Conservation (phyloP, 2,113 vertebrate species). For the Jaculus jaculus region DNA sequence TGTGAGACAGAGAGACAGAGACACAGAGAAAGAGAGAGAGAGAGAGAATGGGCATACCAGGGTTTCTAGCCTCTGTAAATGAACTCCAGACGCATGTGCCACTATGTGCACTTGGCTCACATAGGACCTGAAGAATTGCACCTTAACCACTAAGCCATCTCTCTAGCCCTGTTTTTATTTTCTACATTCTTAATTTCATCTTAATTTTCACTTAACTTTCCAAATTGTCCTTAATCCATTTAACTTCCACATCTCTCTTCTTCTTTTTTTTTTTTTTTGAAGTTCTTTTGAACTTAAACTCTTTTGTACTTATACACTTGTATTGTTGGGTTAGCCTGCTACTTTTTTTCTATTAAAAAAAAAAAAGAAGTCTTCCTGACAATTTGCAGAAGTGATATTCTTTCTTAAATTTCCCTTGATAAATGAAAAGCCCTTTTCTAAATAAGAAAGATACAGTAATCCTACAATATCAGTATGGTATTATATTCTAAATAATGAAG, state of each 20-base stretch:
- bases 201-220: neutral
- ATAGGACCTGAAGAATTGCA: too few species aligned
- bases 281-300: neutral
- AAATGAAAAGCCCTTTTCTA: constrained; percentile 44
- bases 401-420: constrained; percentile 44
- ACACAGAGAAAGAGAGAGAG: too few species aligned
- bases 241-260: neutral
- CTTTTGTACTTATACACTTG: neutral
- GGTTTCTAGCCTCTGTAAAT: too few species aligned
- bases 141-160: too few species aligned
- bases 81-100: too few species aligned
- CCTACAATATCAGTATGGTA: neutral
- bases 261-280: neutral
- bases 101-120: too few species aligned
- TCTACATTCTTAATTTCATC: neutral
- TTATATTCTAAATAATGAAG: neutral
- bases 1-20: too few species aligned
- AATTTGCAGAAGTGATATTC: constrained; percentile 27
- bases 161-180: neutral
- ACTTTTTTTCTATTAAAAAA: neutral
- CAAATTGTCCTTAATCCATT: neutral
- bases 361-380: neutral
- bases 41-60: too few species aligned
- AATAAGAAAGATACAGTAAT: constrained; percentile 15
- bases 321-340: neutral